These are phyloP conservation scores for Limanda limanda DNA, from an alignment of 2,113 vertebrate genomes.

Conservation along the genomic window DNA sequence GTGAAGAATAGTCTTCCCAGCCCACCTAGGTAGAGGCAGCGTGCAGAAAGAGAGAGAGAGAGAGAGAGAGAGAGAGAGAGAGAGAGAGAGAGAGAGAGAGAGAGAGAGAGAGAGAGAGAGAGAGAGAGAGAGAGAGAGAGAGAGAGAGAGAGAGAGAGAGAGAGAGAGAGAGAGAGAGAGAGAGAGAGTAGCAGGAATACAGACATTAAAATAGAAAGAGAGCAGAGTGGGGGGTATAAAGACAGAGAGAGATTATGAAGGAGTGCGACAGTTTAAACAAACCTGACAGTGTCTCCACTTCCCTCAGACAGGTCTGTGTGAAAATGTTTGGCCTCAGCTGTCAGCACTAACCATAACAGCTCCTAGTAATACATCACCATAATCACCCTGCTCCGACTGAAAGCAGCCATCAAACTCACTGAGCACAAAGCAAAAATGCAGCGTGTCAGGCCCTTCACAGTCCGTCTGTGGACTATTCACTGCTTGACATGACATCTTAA, in stretches of 20 bases:
- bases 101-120: too few relatives aligned
- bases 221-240: slow-evolving; percentile 20
- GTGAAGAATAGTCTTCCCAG: slow-evolving; percentile 50
- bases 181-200: slow-evolving; percentile 2
- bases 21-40: slow-evolving; percentile 73
- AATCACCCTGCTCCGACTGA: slow-evolving; percentile 57
- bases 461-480: too few relatives aligned
- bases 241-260: slow-evolving; percentile 43
- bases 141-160: background rate
- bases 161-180: slow-evolving; percentile 2
- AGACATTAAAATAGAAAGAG: slow-evolving; percentile 14
- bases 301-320: slow-evolving; percentile 56
- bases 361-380: slow-evolving; percentile 65
- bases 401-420: slow-evolving; percentile 48
- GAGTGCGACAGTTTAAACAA: slow-evolving; percentile 57
- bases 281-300: slow-evolving; percentile 54
- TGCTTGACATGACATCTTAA: too few relatives aligned
- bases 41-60: background rate
- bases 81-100: slow-evolving; percentile 2
- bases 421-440: slow-evolving; percentile 23
- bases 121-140: too few relatives aligned
- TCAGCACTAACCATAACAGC: slow-evolving; percentile 66
- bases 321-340: slow-evolving; percentile 71
- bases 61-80: background rate
- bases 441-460: background rate